Base-by-base conservation (phyloP, 2,797 vertebrate species). In the Poeciliopsis paucimaculata region DNA sequence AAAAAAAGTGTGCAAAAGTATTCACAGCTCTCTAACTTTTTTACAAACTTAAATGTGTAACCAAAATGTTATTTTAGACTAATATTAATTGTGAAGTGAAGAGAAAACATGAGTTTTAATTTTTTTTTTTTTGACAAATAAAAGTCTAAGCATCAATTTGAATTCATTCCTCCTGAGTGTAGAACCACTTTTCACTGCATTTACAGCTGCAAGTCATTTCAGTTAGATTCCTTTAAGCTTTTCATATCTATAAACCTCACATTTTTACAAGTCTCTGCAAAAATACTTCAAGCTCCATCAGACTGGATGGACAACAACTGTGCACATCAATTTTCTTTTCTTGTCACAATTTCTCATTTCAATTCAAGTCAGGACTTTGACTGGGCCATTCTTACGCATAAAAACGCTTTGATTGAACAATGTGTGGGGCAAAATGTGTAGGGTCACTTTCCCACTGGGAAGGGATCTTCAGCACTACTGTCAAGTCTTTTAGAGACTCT, bases 1-100 rank as follows among this genome's bases (percentile, higher is more conserved):
- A 81, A 57, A 60, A 31, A 4, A 5, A 87, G 74, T 78, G 70
- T 12, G 68, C 41, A 11, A 45, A 43, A 45, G 41, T 16, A 71
- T 28, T 71, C 41, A n/a, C 26, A 71, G 2, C 13, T 20, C 26
- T 45, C 15, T 7, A 28, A 71, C 13, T 45, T 71, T n/a, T 46
- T n/a, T 39, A 71, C 13, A 15, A 70, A 43, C 39, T 70, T n/a
- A 43, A 45, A 70, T 70, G 41, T 16, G 11, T n/a, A n/a, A 45
- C 68, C 23, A 8, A 46, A 15, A n/a, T 71, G 12, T 43, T 70
- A n/a, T 26, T 23, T 36, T 20, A 36, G 31, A 64, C 16, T 46
- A 46, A 46, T 46, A 46, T 46, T 46, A 66, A 66, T 39, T 66
- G 62, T 39, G 18, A 39, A 66, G 34, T 20, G 34, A 7, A 64